Percentiles rank a stretch among this genome's conserved stretches.
Evolutionary conservation across 2,888 invertebrate species (phyloP).

Genomic region (Bruchidius siliquastri): DNA sequence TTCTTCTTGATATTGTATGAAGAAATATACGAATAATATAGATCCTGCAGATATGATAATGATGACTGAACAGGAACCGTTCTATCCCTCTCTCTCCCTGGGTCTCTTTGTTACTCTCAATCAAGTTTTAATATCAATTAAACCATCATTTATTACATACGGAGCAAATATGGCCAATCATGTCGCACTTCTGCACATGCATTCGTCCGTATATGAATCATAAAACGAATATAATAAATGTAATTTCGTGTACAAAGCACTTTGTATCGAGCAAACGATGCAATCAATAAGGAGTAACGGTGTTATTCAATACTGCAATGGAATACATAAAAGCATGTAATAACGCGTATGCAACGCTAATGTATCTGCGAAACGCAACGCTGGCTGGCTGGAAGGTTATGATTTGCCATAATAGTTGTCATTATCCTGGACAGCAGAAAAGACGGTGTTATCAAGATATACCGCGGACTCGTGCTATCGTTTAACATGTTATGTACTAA

Average conservation of each 20-base stretch:
- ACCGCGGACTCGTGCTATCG: neutral
- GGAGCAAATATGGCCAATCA: too few relatives aligned
- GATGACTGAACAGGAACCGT: too few relatives aligned
- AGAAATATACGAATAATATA: too few relatives aligned
- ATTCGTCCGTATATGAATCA: neutral
- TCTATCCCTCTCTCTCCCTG: too few relatives aligned
- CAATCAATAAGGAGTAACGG: neutral
- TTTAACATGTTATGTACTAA: neutral
- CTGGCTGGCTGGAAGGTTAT: conserved; percentile 1
- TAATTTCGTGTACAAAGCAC: neutral
- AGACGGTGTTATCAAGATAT: neutral
- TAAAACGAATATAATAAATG: neutral
- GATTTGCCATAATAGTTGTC: conserved; percentile 1
- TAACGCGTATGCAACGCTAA: neutral
- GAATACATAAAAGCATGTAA: neutral
- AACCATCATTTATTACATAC: too few relatives aligned
- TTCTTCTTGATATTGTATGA: too few relatives aligned
- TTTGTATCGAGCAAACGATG: neutral
- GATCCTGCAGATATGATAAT: too few relatives aligned
- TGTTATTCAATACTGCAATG: neutral
- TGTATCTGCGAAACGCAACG: neutral
- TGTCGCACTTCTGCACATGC: neutral
- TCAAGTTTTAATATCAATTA: too few relatives aligned
- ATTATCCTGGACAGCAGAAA: conserved; percentile 1
- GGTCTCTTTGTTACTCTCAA: too few relatives aligned